phyloP scores from a whole-genome alignment of 2,113 vertebrate genomes.

The Sturnus vulgaris region DNA sequence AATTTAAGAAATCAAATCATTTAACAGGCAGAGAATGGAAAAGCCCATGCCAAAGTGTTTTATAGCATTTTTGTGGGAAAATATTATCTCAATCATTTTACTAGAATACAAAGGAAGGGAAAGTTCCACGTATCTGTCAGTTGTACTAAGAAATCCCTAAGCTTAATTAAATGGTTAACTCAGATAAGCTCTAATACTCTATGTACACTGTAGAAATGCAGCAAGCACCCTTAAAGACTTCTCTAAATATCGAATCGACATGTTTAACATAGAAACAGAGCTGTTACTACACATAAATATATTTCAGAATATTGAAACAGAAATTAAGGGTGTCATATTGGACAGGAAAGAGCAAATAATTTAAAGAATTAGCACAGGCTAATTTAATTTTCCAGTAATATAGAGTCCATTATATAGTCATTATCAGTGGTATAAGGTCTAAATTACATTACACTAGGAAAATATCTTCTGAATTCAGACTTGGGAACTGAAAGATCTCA shows the following conservation, averaged over 20 bases:
- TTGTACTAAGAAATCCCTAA: neutral
- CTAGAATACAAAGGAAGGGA: neutral
- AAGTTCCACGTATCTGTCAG: neutral
- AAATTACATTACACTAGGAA: neutral
- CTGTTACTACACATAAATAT: neutral
- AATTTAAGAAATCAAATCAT: neutral
- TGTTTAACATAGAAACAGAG: neutral
- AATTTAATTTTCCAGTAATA: neutral
- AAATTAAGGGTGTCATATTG: neutral
- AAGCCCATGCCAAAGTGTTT: neutral
- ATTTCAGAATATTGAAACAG: neutral
- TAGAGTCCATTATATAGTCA: neutral
- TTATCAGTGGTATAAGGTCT: neutral
- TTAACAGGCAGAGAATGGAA: neutral
- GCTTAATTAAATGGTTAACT: neutral
- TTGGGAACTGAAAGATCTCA: neutral
- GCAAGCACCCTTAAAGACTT: neutral
- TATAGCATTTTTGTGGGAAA: neutral
- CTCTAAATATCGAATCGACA: neutral
- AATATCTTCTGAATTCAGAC: neutral
- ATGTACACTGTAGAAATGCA: neutral
- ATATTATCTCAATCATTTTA: neutral
- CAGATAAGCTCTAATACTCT: neutral
- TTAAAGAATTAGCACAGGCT: fast-evolving
- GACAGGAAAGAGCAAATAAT: neutral